Evolutionary conservation across 2,113 vertebrate genomes (phyloP).

Genomic region (Dicaeum eximium): DNA sequence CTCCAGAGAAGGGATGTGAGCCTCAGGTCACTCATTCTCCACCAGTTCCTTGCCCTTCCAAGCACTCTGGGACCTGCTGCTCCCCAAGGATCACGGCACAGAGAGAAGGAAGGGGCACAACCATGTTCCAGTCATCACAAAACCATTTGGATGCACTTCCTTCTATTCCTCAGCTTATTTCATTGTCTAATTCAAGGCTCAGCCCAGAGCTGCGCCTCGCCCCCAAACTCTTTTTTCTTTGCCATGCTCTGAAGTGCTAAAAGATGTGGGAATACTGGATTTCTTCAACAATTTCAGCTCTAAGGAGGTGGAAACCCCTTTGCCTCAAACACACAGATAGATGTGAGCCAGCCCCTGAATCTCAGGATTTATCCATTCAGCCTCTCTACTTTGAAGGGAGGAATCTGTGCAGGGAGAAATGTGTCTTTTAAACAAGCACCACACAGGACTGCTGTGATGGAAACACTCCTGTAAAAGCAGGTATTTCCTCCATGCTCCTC

Average conservation of each 20-base stretch:
- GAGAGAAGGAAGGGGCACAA: background rate
- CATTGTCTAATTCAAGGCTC: background rate
- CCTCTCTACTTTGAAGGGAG: background rate
- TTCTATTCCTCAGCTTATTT: background rate
- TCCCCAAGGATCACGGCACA: rapidly evolving
- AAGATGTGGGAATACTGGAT: background rate
- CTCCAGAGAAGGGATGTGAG: background rate
- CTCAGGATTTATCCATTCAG: background rate
- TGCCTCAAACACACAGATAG: background rate
- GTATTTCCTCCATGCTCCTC: background rate
- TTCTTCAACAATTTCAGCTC: background rate
- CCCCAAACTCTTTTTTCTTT: rapidly evolving
- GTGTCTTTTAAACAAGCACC: background rate
- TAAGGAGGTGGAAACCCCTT: background rate
- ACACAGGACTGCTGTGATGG: background rate
- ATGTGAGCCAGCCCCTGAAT: background rate
- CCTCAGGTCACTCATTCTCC: background rate
- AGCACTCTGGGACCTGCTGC: background rate
- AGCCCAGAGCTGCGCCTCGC: background rate
- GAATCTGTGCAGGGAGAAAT: background rate
- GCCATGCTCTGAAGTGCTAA: background rate
- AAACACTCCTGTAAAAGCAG: background rate
- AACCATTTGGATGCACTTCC: no score
- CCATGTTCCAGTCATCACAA: rapidly evolving
- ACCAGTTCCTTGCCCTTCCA: background rate